Evolutionary conservation across 1,140 invertebrate species (phyloP).

Genomic region (Druon quercuslanigerum): DNA sequence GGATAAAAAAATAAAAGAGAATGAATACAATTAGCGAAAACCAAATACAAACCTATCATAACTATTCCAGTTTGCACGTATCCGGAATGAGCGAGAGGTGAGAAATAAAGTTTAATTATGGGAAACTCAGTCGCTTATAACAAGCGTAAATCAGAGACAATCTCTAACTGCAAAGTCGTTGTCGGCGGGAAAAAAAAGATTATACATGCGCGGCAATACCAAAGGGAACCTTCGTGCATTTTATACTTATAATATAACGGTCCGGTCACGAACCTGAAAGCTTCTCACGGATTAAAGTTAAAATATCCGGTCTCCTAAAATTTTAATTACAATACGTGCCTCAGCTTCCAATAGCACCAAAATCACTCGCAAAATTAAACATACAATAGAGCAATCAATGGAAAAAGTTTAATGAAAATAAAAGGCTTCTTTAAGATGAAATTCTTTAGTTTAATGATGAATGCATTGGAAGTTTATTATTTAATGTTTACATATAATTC

Average conservation of each 20-base stretch:
- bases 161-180: slow-evolving; percentile 48
- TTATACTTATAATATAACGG: slow-evolving; percentile 57
- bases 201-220: slow-evolving; percentile 55
- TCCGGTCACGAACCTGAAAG: slow-evolving; percentile 58
- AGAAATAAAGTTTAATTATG: slow-evolving; percentile 69
- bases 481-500: no score
- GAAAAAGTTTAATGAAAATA: no score
- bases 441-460: no score
- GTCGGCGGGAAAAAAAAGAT: slow-evolving; percentile 54
- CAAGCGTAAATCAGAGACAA: slow-evolving; percentile 61
- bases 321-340: not conserved
- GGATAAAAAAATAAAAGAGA: slow-evolving; percentile 29
- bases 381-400: no score
- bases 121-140: slow-evolving; percentile 59
- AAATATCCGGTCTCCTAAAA: slow-evolving; percentile 39
- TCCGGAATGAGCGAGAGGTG: slow-evolving; percentile 54
- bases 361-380: not conserved
- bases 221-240: slow-evolving; percentile 55
- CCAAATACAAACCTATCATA: slow-evolving; percentile 68
- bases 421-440: no score
- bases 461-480: no score
- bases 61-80: slow-evolving; percentile 60
- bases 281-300: slow-evolving; percentile 51
- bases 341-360: not conserved
- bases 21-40: slow-evolving; percentile 75